Conservation (phyloP, 2,797 vertebrate genomes). For the Urocyon cinereoargenteus region DNA sequence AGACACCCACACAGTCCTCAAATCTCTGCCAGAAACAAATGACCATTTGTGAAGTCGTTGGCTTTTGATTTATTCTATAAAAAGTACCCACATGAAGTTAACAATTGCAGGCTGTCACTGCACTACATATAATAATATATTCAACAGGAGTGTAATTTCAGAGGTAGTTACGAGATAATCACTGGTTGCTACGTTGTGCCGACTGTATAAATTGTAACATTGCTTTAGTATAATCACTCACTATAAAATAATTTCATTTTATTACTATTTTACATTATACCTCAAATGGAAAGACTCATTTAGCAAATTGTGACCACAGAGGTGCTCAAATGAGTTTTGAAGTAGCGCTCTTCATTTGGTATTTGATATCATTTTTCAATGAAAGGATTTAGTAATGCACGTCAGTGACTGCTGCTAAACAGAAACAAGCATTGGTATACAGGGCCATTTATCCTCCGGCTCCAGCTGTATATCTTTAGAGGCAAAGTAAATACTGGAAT, state of each 20-base stretch:
- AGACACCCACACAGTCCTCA: background rate
- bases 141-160: constrained; percentile 59
- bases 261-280: constrained; percentile 43
- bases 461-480: constrained; percentile 21
- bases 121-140: constrained; percentile 44
- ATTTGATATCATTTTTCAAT: background rate
- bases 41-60: constrained; percentile 55
- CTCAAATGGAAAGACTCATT: constrained; percentile 36
- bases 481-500: constrained; percentile 37
- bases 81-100: constrained; percentile 59
- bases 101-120: constrained; percentile 44
- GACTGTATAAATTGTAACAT: constrained; percentile 19
- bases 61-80: constrained; percentile 72
- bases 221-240: constrained; percentile 35
- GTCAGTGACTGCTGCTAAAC: background rate
- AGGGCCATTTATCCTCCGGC: background rate
- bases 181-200: constrained; percentile 22
- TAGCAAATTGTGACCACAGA: constrained; percentile 17
- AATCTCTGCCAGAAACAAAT: constrained; percentile 71
- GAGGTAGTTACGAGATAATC: constrained; percentile 63
- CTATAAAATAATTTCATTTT: constrained; percentile 56
- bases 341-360: background rate
- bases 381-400: constrained; percentile 1
- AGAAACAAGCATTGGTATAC: background rate
- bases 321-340: constrained; percentile 4